Evolutionary conservation across 2,113 vertebrate species (phyloP), one percentile per base, ranked within the genome.

Genomic region (Colius striatus): DNA sequence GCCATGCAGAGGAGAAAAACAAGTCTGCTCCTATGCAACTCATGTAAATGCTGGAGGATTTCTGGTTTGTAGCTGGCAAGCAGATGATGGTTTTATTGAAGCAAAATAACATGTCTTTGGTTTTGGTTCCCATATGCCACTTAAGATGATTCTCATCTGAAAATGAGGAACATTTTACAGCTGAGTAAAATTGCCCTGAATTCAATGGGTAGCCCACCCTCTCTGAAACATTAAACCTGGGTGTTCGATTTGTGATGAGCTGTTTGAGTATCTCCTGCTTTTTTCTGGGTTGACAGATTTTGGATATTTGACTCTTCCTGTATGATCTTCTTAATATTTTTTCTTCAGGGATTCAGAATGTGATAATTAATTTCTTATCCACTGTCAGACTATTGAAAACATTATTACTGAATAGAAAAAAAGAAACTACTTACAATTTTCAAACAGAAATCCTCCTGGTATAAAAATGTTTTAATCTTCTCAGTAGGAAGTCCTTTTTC

Each of bases 331-430:
- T 53, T 70, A 78, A 87, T 87, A 16, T 8, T 8, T 92, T 92
- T 68, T 89, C 72, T 75, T 63, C 54, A 81, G 53, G 26, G 41
- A 29, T 84, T 94, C 83, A 90, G 88, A 91, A 70, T 29, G 11
- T 77, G n/a, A 90, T 68, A 91, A 89, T 83, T 60, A 65, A 54
- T 93, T 95, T 95, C 45, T 86, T 96, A 55, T 48, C 75, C 34
- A 57, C 43, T 95, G 16, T 61, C 48, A 74, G 30, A 36, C n/a
- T 54, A 82, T 26, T 43, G 34, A 84, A 62, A 84, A 84, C 11
- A 9, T 63, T 82, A 84, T 94, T 86, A 66, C 76, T 82, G 29
- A 77, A 55, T 30, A 60, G 48, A 90, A 92, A 58, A 74, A 65
- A 29, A 88, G 8, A 22, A 85, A 74, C 71, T 93, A 25, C 26